These are phyloP conservation scores for Drosophila virilis DNA, from an alignment of 1,140 invertebrate species.

Conservation along the genomic window DNA sequence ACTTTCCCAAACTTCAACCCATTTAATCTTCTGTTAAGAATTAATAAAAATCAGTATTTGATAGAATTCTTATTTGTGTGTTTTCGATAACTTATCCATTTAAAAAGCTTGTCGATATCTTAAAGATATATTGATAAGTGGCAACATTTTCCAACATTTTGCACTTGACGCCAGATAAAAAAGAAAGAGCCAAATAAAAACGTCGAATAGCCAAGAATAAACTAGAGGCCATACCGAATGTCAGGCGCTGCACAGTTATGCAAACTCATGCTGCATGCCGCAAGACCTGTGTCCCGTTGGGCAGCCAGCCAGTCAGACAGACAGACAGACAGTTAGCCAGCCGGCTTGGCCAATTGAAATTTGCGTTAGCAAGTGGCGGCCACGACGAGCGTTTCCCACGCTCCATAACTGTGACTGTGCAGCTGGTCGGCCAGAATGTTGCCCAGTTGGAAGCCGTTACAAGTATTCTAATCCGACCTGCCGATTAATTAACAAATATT, in stretches of 20 bases:
- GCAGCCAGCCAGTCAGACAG: neutral
- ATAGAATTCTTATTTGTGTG: too few species aligned
- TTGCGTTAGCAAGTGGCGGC: neutral
- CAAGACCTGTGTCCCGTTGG: neutral
- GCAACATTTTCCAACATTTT: slow-evolving; percentile 23
- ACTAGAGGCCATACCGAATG: neutral
- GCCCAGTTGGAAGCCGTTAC: slow-evolving; percentile 10
- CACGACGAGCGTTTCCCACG: slow-evolving; percentile 34
- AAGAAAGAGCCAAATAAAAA: slow-evolving; percentile 3
- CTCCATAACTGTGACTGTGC: slow-evolving; percentile 23
- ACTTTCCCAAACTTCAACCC: too few species aligned
- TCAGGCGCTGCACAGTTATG: slow-evolving; percentile 15
- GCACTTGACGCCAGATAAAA: slow-evolving; percentile 22
- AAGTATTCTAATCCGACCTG: slow-evolving; percentile 36
- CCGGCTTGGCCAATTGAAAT: slow-evolving; percentile 35
- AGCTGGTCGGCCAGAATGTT: slow-evolving; percentile 36
- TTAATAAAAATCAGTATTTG: too few species aligned
- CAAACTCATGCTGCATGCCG: slow-evolving; percentile 29
- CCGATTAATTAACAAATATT: slow-evolving; percentile 32
- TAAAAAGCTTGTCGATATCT: slow-evolving; percentile 2
- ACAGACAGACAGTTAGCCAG: neutral
- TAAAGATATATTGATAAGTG: slow-evolving; percentile 31
- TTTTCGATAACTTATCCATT: too few species aligned
- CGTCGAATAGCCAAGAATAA: slow-evolving; percentile 16
- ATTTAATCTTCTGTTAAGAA: too few species aligned